Base-by-base conservation (phyloP, 2,888 invertebrate genomes). In the Pseudococcus viburni region DNA sequence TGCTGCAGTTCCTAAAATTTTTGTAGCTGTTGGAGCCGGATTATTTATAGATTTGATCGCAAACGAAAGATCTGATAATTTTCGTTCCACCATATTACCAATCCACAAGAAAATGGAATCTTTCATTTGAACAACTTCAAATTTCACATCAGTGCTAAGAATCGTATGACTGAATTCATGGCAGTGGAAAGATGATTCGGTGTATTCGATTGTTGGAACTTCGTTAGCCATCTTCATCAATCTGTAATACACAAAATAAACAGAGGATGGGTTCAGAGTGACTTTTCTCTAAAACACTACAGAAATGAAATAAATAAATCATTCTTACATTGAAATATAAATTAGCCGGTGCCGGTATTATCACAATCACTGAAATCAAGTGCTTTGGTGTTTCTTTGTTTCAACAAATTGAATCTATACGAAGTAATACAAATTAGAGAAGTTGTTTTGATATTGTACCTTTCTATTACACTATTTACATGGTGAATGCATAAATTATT, bases 61-160 rank as follows among this genome's bases (percentile, higher is more conserved):
- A n/a, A 55, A 83, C 8, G 88, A 88, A 1, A 88, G 33, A 83
- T 88, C 88, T 11, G 88, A 88, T 9, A 88, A 33, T 26, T 55
- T 48, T 11, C 83, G 83, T 17, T 26, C 80, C 26, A 33, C 4
- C n/a, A n/a, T 17, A 55, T 59, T 51, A 9, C 88, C 88, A 39
- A 88, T 88, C 80, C 83, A 88, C 3, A 88, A 17, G 59, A 88
- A 88, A 0, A 22, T 59, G 2, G 73, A 51, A 83, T 83, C 88
- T 55, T 83, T 80, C 88, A 88, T 88, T 39, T 83, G 80, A 39
- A 88, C 17, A 51, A 88, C n/a, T 55, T 88, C 80, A 83, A 80
- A 88, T 80, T 88, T 88, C 2, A 88, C 26, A n/a, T 88, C 55
- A 2, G 33, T 26, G 12, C 26, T 39, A 6, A 88, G 48, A 39